These are phyloP conservation scores for Drosophila nr. perissopoda DNA, from an alignment of 2,888 invertebrate species.

Conservation along the genomic window DNA sequence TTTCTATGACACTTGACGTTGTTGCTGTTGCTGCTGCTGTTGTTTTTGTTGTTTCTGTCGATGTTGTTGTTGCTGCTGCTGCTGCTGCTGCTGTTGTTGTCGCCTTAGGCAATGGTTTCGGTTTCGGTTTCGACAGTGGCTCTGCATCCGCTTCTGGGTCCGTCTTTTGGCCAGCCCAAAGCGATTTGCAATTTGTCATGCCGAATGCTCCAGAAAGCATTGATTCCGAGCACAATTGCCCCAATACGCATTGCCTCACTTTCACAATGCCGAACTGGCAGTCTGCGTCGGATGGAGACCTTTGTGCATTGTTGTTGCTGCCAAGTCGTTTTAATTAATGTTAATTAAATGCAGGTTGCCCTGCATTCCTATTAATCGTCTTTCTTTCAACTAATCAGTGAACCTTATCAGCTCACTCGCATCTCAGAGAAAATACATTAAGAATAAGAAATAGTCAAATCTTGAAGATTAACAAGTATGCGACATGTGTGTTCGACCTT, in stretches of 20 bases:
- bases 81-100: slow-evolving; percentile 4
- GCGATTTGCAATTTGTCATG: slow-evolving; percentile 60
- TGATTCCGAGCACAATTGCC: slow-evolving; percentile 59
- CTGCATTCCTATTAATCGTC: slow-evolving; percentile 46
- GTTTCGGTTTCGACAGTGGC: slow-evolving; percentile 6
- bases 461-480: neutral
- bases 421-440: neutral
- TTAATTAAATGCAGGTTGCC: slow-evolving; percentile 68
- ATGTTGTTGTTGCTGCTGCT: slow-evolving; percentile 10
- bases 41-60: slow-evolving; percentile 21
- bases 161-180: slow-evolving; percentile 23
- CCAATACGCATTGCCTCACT: slow-evolving; percentile 35
- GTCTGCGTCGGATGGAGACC: neutral
- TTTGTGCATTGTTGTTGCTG: slow-evolving; percentile 15
- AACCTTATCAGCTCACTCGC: neutral
- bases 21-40: slow-evolving; percentile 12
- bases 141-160: slow-evolving; percentile 42
- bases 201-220: slow-evolving; percentile 58
- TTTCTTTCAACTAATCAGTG: slow-evolving; percentile 57
- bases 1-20: slow-evolving; percentile 50
- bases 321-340: slow-evolving; percentile 61
- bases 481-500: neutral
- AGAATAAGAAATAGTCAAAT: neutral
- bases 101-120: slow-evolving; percentile 7
- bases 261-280: slow-evolving; percentile 41